These are phyloP conservation scores for Oligia strigilis DNA, from an alignment of 2,888 invertebrate genomes.

Conservation along the genomic window DNA sequence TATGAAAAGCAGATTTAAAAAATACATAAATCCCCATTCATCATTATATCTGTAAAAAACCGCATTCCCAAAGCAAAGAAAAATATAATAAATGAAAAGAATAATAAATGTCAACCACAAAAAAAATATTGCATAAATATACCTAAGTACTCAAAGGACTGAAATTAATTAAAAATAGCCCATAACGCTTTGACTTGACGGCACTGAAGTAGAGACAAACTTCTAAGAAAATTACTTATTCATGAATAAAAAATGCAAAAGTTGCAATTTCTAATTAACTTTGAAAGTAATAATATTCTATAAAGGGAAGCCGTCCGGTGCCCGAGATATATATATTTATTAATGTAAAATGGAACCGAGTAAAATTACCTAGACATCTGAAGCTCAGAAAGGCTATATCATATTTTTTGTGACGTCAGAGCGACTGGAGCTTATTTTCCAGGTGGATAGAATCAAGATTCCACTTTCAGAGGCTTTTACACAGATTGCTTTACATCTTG, in stretches of 20 bases:
- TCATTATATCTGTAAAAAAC: neutral
- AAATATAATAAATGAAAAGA: neutral
- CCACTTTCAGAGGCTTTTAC: neutral
- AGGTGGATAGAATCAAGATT: neutral
- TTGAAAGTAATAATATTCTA: conserved; percentile 20
- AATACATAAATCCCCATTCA: neutral
- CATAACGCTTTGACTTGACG: neutral
- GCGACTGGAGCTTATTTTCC: neutral
- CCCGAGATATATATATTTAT: neutral
- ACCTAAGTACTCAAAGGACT: neutral
- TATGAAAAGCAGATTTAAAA: neutral
- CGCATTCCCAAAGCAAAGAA: neutral
- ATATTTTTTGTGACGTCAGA: neutral
- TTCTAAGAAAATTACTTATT: conserved; percentile 41
- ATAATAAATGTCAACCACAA: neutral
- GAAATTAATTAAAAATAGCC: conserved; percentile 15
- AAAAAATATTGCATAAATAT: neutral
- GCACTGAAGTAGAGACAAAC: conserved; percentile 8
- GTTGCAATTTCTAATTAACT: conserved; percentile 44
- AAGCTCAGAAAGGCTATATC: neutral
- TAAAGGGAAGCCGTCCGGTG: conserved; percentile 2
- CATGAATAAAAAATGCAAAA: conserved; percentile 13
- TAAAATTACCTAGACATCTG: neutral
- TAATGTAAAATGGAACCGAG: conserved; percentile 8
- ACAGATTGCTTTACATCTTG: neutral